Base-by-base conservation (phyloP, 2,113 vertebrate genomes). In the Copsychus sechellarum region DNA sequence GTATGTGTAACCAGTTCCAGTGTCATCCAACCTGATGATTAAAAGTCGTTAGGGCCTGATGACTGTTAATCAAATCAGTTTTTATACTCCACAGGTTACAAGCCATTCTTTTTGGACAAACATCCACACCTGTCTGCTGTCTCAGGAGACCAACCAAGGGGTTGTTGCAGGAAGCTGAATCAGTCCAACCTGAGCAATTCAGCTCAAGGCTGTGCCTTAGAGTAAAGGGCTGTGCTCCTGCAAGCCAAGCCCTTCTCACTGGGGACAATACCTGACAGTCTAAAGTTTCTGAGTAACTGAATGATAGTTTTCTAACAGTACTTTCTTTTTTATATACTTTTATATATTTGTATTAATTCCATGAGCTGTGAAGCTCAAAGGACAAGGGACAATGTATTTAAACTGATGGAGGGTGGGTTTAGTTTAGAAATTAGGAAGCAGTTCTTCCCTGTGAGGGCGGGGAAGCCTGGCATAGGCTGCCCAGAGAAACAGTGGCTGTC, bases 1-100 rank as follows among this genome's bases (percentile, higher is more conserved):
- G 2, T 62, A 4, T 70, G 34, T 0, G 0, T 66, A 51, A 45
- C 43, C 34, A 28, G 22, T 50, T 51, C 10, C 38, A 36, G 7
- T n/a, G 25, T 53, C 36, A 48, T 81, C 57, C 57, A 87, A 0
- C 58, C 45, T 54, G 54, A 86, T 88, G 64, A 71, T 34, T 66
- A 7, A 54, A 92, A 83, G 56, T 69, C 64, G 33, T 78, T 58
- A 83, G 57, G 50, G 31, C 60, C 19, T 38, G 47, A 74, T 86
- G 76, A 51, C 69, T 74, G 38, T 43, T 88, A 47, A 78, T 88
- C 50, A 88, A 12, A 45, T 80, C 18, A 2, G 18, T 16, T 93
- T 87, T 89, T 92, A 36, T 54, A 29, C 36, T 80, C 40, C 12
- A 7, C 28, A 53, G 34, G 40, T 76, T 2, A 3, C 60, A 58